phyloP scores from a whole-genome alignment of 2,797 vertebrate species.

The Muscicapa striata region DNA sequence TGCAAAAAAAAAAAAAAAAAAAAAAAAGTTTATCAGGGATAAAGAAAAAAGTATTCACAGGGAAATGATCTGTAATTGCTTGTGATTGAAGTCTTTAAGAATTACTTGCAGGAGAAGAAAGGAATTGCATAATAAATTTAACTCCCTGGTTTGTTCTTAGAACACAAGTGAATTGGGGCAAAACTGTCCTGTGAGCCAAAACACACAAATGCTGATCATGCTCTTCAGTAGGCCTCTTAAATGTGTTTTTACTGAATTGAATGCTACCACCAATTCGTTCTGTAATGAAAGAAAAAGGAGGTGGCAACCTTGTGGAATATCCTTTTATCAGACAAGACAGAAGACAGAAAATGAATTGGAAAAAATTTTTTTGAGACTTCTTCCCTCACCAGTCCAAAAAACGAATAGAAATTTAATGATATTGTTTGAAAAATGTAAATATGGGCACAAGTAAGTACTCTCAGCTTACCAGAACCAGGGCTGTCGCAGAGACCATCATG shows the following conservation, averaged over 20 bases:
- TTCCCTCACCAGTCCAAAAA: not conserved
- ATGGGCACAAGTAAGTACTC: not conserved
- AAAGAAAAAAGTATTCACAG: slow-evolving; percentile 44
- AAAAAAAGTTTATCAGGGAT: slow-evolving; percentile 30
- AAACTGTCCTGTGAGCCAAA: slow-evolving; percentile 39
- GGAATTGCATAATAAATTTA: slow-evolving; percentile 19
- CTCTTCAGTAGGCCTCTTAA: not conserved
- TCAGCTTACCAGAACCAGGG: not conserved
- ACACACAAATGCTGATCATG: not conserved
- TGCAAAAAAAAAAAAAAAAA: not conserved
- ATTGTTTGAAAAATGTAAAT: not conserved
- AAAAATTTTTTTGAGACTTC: slow-evolving; percentile 6
- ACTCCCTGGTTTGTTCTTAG: slow-evolving; percentile 38
- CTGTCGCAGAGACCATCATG: not conserved
- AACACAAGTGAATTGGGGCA: slow-evolving; percentile 40
- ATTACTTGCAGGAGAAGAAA: slow-evolving; percentile 30
- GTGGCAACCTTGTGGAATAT: not conserved
- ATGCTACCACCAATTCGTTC: slow-evolving; percentile 22
- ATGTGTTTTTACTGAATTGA: slow-evolving; percentile 53
- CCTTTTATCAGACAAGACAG: not conserved
- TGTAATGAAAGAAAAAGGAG: slow-evolving; percentile 10
- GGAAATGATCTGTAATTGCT: slow-evolving; percentile 21
- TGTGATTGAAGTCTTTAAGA: slow-evolving; percentile 27
- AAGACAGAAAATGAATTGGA: not conserved
- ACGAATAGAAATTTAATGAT: not conserved